Conservation (phyloP, 1,140 invertebrate species). For the Samia ricini region DNA sequence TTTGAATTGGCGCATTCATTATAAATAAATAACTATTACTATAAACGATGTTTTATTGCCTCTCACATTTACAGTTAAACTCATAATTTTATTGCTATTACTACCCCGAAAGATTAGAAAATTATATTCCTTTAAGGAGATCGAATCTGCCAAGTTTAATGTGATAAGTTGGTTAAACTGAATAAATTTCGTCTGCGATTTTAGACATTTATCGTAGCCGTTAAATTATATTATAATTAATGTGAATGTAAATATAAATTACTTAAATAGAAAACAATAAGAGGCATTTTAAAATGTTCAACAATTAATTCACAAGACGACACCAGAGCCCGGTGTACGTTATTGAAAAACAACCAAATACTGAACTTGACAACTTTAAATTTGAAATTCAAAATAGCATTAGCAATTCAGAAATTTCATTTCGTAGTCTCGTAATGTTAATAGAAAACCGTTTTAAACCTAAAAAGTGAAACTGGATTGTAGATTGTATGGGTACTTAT, state of each 20-base stretch:
- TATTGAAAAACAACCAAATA: slow-evolving; percentile 15
- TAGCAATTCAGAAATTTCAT: slow-evolving; percentile 8
- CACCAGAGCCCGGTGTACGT: slow-evolving; percentile 7
- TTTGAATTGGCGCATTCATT: not conserved
- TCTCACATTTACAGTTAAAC: not conserved
- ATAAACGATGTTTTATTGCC: not conserved
- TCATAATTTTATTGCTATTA: not conserved
- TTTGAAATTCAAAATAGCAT: slow-evolving; percentile 13
- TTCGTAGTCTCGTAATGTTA: slow-evolving; percentile 7
- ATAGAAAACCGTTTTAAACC: slow-evolving; percentile 7
- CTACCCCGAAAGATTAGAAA: not conserved
- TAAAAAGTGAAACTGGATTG: slow-evolving; percentile 6
- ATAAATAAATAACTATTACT: not conserved
- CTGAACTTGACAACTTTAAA: slow-evolving; percentile 14
- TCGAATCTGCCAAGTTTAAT: not conserved
- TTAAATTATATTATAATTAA: not conserved
- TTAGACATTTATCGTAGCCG: not conserved
- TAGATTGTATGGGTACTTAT: no score
- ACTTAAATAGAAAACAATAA: not conserved
- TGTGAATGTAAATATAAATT: not conserved
- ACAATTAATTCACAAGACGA: slow-evolving; percentile 13
- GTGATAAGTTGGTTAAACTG: not conserved
- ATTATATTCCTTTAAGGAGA: not conserved
- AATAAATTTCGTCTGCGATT: not conserved
- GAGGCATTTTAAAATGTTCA: not conserved